Percentiles rank a stretch among this genome's conserved stretches.
These are phyloP conservation scores for Larimichthys polyactis DNA, from an alignment of 2,113 vertebrate genomes.

Conservation along the genomic window DNA sequence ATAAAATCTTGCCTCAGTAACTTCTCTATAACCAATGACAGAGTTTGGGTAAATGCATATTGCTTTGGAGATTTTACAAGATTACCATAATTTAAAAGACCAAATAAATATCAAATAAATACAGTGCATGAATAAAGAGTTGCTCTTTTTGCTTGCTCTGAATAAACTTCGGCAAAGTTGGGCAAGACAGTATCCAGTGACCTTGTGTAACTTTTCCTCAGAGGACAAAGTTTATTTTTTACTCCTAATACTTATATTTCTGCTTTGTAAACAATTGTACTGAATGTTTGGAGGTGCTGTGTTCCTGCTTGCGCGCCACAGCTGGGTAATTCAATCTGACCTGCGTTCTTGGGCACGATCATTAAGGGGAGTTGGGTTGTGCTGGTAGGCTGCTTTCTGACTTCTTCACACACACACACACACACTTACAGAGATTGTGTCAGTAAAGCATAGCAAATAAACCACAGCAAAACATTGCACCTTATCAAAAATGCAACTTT, in stretches of 20 bases:
- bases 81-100: slow-evolving; percentile 43
- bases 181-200: not conserved
- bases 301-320: not conserved
- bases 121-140: slow-evolving; percentile 27
- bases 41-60: not conserved
- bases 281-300: not conserved
- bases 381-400: not conserved
- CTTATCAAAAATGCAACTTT: not conserved
- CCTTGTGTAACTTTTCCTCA: slow-evolving; percentile 13
- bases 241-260: not conserved
- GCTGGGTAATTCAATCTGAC: slow-evolving; percentile 21
- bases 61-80: slow-evolving; percentile 59
- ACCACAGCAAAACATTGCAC: not conserved
- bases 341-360: not conserved
- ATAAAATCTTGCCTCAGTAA: slow-evolving; percentile 21
- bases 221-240: slow-evolving; percentile 12
- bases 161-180: slow-evolving; percentile 32
- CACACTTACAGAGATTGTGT: not conserved
- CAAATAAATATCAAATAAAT: slow-evolving; percentile 48
- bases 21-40: slow-evolving; percentile 1
- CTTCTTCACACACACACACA: not conserved
- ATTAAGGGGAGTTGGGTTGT: not conserved
- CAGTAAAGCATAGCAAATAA: not conserved
- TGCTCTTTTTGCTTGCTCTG: no score
- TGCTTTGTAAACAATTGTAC: slow-evolving; percentile 26